Evolutionary conservation across 2,797 vertebrate species (phyloP).

Genomic region (Artibeus lituratus): DNA sequence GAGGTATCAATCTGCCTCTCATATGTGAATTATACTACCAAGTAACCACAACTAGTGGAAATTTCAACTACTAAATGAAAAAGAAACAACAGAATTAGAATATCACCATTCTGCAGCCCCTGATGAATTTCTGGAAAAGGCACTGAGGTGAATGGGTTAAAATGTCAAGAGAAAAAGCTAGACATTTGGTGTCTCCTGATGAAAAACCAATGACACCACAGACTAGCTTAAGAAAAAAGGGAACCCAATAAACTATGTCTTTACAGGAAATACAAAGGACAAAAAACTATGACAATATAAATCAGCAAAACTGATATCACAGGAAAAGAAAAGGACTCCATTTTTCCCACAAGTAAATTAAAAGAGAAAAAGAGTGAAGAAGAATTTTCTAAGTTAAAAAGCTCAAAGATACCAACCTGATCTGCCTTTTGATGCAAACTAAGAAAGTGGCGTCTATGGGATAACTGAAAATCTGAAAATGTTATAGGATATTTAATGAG

Average conservation of each 20-base stretch:
- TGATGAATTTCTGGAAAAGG: not conserved
- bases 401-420: not conserved
- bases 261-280: too few species aligned
- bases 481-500: not conserved
- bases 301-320: not conserved
- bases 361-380: not conserved
- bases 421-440: not conserved
- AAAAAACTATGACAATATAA: not conserved
- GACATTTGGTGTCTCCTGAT: not conserved
- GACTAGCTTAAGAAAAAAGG: not conserved
- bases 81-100: not conserved
- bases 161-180: not conserved
- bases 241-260: not conserved
- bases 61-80: not conserved
- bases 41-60: not conserved
- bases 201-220: not conserved
- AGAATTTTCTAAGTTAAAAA: not conserved
- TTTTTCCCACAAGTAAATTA: not conserved
- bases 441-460: not conserved
- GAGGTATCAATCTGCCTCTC: not conserved
- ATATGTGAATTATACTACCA: not conserved
- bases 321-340: not conserved
- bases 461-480: not conserved
- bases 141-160: not conserved
- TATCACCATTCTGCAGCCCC: not conserved